Base-by-base conservation (phyloP, 1,140 invertebrate genomes). In the Drosophila ambigua region DNA sequence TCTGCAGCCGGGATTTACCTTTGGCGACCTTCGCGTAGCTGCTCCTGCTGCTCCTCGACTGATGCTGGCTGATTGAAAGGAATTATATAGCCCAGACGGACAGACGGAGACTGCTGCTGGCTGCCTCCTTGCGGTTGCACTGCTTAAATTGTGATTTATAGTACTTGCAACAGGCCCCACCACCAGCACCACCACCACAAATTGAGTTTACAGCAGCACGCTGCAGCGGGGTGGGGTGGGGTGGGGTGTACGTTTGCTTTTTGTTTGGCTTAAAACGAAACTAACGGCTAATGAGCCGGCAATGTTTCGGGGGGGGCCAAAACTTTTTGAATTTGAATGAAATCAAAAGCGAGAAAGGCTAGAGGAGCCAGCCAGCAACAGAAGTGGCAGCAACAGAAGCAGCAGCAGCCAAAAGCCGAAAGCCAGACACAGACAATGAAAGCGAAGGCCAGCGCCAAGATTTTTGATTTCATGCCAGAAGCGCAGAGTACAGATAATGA, bases 91-190 rank as follows among this genome's bases (percentile, higher is more conserved):
- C 77, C 68, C 26, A 81, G 67, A 66, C 53, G 43, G 9, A 11
- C 20, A 20, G 20, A 20, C 20, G 9, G 31, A 11, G 31, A 1
- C 31, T 9, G 31, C 31, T 39, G 11, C 57, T 63, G 35, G 20
- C 26, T 48, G 43, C 51, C 35, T 43, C 35, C 15, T 44, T 13
- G 45, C 50, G 61, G 63, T 49, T 77, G 41, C 60, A 55, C 59
- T 59, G 61, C 52, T 77, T 88, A 88, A 83, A 81, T 79, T 87
- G 72, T 88, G 83, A 88, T 83, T 87, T 87, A 88, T 88, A 65
- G 59, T 71, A 74, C 61, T 87, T 77, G 67, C 57, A 50, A 53
- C 54, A 39, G 2, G 61, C 51, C 49, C 45, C 45, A 15, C 2
- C 51, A 55, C 28, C 59, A n/a, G n/a, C n/a, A 20, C 20, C 20